phyloP scores from a whole-genome alignment of 2,797 vertebrate genomes.

The Epinephelus malabaricus region DNA sequence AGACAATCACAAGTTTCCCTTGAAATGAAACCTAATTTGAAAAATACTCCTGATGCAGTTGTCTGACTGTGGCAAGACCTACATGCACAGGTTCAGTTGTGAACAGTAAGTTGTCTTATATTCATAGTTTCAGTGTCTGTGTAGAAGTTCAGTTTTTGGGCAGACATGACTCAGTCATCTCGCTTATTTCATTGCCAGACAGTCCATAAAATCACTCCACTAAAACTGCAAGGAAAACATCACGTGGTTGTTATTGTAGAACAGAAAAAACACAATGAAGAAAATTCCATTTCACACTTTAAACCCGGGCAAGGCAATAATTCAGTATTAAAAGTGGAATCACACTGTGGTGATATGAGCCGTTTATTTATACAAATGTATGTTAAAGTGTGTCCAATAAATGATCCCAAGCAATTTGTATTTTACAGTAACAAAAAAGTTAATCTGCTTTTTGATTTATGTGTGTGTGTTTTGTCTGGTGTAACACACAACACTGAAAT shows the following conservation, averaged over 20 bases:
- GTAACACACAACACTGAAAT: background rate
- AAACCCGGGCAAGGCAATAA: background rate
- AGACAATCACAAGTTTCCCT: slow-evolving; percentile 3
- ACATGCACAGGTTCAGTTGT: slow-evolving; percentile 1
- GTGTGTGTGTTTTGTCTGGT: background rate
- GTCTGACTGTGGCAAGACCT: background rate
- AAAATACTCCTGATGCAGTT: background rate
- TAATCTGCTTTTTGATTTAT: background rate
- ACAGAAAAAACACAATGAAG: slow-evolving; percentile 16
- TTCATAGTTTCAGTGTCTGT: slow-evolving; percentile 43
- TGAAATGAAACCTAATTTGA: background rate
- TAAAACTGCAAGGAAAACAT: slow-evolving; percentile 39
- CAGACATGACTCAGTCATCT: slow-evolving; percentile 60
- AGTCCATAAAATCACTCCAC: slow-evolving; percentile 41
- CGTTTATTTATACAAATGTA: background rate
- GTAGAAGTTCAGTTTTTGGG: slow-evolving; percentile 34
- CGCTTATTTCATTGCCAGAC: slow-evolving; percentile 54
- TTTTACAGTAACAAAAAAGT: background rate
- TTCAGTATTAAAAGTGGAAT: background rate
- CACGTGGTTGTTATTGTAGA: slow-evolving; percentile 6
- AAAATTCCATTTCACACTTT: background rate
- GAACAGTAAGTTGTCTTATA: slow-evolving; percentile 21
- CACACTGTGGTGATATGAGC: background rate
- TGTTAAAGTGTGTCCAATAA: background rate
- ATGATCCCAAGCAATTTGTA: background rate